Conservation (phyloP, 2,888 invertebrate genomes). For the Ormyrus pomaceus region DNA sequence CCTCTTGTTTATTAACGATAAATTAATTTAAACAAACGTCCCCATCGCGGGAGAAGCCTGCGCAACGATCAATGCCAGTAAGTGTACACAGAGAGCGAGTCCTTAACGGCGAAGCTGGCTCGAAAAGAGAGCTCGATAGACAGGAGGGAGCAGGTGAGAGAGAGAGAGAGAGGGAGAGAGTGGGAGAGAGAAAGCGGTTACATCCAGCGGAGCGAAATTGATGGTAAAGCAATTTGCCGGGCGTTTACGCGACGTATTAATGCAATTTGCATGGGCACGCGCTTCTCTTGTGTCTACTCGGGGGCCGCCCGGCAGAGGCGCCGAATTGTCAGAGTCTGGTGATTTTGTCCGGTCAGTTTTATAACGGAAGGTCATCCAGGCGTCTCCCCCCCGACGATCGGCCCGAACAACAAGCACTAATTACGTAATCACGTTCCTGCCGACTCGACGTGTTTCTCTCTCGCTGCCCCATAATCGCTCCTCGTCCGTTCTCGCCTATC, state of each 20-base stretch:
- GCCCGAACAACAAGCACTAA: constrained; percentile 14
- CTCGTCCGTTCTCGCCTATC: constrained; percentile 16
- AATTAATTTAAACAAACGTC: constrained; percentile 38
- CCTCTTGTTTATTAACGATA: constrained; percentile 32
- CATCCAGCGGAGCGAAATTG: constrained; percentile 63
- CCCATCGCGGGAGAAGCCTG: not conserved
- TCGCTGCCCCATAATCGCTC: not conserved
- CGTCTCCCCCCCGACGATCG: not conserved
- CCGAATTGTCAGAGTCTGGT: constrained; percentile 57
- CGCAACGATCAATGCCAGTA: not conserved
- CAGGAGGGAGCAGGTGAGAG: not conserved
- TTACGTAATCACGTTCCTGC: constrained; percentile 31
- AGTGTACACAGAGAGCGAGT: not conserved
- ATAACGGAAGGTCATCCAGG: constrained; percentile 34
- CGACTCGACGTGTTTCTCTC: constrained; percentile 5
- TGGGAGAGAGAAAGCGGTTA: not conserved
- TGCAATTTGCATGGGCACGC: constrained; percentile 67
- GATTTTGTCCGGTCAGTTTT: constrained; percentile 61
- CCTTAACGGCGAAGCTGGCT: constrained; percentile 2
- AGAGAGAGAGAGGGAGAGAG: not conserved
- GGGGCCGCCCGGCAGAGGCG: not conserved
- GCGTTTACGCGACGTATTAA: constrained; percentile 70
- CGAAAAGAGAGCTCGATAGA: constrained; percentile 26
- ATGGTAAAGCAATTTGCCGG: constrained; percentile 69
- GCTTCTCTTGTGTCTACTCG: constrained; percentile 45